A percentile compares a stretch with the other conserved stretches of the same genome.
Evolutionary conservation across 2,797 vertebrate genomes (phyloP).

Genomic region (Hypotaenidia okinawae): DNA sequence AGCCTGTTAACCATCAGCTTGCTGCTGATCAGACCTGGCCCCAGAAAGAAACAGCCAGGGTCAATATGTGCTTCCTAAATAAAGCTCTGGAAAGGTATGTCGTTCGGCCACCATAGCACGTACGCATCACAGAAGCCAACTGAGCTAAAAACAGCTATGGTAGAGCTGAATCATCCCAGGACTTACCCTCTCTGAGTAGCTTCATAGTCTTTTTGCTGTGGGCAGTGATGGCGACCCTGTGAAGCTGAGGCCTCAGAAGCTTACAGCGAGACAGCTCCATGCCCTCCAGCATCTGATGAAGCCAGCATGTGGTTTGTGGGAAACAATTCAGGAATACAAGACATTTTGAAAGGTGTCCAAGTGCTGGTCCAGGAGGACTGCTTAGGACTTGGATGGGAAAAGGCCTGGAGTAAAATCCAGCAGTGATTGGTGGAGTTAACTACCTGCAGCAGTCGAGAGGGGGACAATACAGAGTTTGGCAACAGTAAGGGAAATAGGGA

Average conservation of each 20-base stretch:
- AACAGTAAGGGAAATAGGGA: not conserved
- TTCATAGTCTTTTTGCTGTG: not conserved
- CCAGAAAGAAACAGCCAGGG: not conserved
- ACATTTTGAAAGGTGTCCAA: not conserved
- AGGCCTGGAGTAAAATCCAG: not conserved
- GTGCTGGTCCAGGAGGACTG: not conserved
- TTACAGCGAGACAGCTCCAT: not conserved
- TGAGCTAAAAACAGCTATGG: not conserved
- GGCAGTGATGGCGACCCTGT: not conserved
- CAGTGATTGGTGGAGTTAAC: not conserved
- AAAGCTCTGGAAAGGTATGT: not conserved
- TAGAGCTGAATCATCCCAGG: not conserved
- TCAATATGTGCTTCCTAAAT: not conserved
- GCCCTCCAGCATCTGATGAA: not conserved
- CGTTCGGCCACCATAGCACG: fast-evolving
- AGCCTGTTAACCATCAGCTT: fast-evolving
- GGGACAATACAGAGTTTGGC: not conserved
- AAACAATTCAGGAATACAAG: not conserved
- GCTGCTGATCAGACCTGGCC: not conserved
- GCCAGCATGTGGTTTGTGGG: not conserved
- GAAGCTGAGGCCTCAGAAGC: not conserved
- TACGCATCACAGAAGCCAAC: not conserved
- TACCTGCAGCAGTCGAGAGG: not conserved
- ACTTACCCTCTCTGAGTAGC: fast-evolving
- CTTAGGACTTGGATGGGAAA: not conserved